A percentile compares a stretch with the other conserved stretches of the same genome.
Evolutionary conservation across 2,113 vertebrate species (phyloP).

Genomic region (Apeltes quadracus): DNA sequence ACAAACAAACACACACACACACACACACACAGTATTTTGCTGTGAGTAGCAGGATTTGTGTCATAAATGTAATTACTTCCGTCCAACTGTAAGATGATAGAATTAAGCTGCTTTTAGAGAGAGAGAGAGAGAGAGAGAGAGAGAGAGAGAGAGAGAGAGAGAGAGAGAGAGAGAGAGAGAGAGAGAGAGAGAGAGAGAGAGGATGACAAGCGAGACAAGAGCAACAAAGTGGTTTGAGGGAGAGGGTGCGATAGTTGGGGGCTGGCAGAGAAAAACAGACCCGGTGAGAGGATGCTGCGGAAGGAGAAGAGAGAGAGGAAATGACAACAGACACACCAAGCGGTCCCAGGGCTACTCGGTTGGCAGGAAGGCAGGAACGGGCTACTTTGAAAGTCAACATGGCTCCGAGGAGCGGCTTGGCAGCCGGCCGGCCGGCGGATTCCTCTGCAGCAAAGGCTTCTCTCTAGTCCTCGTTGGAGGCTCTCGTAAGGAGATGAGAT

Average conservation of each 20-base stretch:
- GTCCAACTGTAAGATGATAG: conserved; percentile 76
- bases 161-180: background rate
- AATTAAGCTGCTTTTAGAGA: conserved; percentile 80
- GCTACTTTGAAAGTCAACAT: conserved; percentile 73
- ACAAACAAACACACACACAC: conserved; percentile 26
- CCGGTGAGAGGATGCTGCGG: conserved; percentile 25
- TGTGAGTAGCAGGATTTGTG: conserved; percentile 77
- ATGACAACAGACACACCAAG: conserved; percentile 43
- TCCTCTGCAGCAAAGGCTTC: conserved; percentile 40
- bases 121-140: conserved; percentile 20
- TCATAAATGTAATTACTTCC: conserved; percentile 84
- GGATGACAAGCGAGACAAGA: conserved; percentile 44
- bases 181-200: background rate
- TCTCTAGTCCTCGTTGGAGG: conserved; percentile 31
- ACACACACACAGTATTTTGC: conserved; percentile 61
- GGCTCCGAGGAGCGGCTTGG: conserved; percentile 64
- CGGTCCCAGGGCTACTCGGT: conserved; percentile 63
- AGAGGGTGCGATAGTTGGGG: conserved; percentile 18
- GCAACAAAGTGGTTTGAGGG: conserved; percentile 53
- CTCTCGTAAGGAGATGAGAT: conserved; percentile 34
- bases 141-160: conserved; percentile 10
- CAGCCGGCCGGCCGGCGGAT: conserved; percentile 53
- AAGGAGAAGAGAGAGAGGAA: conserved; percentile 20
- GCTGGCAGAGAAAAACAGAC: conserved; percentile 35
- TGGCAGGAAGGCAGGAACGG: conserved; percentile 65